Evolutionary conservation across 2,113 vertebrate genomes (phyloP).

Genomic region (Epinephelus moara): DNA sequence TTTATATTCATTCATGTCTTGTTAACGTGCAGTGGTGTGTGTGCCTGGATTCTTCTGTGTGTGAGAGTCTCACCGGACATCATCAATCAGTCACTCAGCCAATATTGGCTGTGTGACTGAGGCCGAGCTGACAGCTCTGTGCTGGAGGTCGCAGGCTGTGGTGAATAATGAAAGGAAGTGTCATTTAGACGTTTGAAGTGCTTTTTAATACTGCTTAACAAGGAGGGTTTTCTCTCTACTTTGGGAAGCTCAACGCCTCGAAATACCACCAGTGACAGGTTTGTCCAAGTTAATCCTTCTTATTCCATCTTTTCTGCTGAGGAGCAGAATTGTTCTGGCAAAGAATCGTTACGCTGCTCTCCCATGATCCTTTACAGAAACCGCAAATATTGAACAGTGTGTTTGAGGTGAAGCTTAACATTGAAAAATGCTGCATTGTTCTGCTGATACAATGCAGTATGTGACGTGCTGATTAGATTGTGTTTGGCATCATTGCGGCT

Average conservation of each 20-base stretch:
- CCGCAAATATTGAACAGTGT: neutral
- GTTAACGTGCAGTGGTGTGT: neutral
- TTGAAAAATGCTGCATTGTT: neutral
- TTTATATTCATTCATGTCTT: neutral
- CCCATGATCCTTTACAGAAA: neutral
- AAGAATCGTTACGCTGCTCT: constrained; percentile 7
- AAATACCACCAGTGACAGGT: constrained; percentile 50
- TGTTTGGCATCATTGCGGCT: constrained; percentile 7
- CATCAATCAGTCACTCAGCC: constrained; percentile 62
- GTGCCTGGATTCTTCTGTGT: constrained; percentile 9
- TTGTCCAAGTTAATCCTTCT: constrained; percentile 50
- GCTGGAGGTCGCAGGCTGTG: constrained; percentile 54
- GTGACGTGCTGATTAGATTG: constrained; percentile 7
- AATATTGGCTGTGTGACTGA: constrained; percentile 44
- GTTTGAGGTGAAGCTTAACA: neutral
- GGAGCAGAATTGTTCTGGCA: constrained; percentile 34
- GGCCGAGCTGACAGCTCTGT: constrained; percentile 59
- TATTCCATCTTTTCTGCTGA: constrained; percentile 52
- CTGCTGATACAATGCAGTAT: neutral
- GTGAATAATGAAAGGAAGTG: constrained; percentile 66
- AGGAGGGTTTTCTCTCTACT: constrained; percentile 39
- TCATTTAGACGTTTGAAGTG: constrained; percentile 64
- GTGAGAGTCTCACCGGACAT: constrained; percentile 31
- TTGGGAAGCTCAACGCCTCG: constrained; percentile 13
- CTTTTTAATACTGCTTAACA: constrained; percentile 67